Percentiles rank a stretch among this genome's conserved stretches.
Evolutionary conservation across 2,113 vertebrate species (phyloP).

Genomic region (Pachyramphus minor): DNA sequence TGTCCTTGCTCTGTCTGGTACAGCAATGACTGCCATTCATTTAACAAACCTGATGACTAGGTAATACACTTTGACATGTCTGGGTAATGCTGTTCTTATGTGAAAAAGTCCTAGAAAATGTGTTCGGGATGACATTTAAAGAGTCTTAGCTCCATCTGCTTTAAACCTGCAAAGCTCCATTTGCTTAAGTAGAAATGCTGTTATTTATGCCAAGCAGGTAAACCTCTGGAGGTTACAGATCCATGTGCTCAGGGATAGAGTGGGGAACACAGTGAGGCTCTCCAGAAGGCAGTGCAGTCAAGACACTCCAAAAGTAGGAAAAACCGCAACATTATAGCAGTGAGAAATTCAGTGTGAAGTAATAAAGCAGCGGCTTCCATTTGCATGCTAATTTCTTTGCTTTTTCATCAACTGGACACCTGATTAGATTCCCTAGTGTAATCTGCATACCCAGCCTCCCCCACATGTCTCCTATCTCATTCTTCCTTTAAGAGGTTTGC

Average conservation of each 20-base stretch:
- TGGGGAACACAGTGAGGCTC: not conserved
- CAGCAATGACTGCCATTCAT: conserved; percentile 19
- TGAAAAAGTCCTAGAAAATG: conserved; percentile 11
- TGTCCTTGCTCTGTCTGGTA: not conserved
- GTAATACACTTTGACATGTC: conserved; percentile 23
- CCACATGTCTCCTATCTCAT: not conserved
- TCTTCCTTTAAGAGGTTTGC: not conserved
- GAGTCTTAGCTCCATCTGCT: not conserved
- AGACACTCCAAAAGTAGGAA: not conserved
- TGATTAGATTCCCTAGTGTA: not conserved
- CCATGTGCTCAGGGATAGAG: not conserved
- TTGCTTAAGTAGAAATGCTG: not conserved
- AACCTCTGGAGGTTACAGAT: not conserved
- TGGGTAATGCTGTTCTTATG: conserved; percentile 21
- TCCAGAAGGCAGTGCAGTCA: not conserved
- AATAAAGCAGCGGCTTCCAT: not conserved
- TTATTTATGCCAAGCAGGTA: not conserved
- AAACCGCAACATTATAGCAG: not conserved
- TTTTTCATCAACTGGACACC: not conserved
- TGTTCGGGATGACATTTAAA: conserved; percentile 10
- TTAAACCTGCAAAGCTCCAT: not conserved
- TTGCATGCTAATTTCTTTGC: not conserved
- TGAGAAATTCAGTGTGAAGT: not conserved
- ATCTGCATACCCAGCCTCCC: not conserved
- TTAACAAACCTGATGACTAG: conserved; percentile 32